A percentile compares a stretch with the other conserved stretches of the same genome.
Conservation (phyloP, 2,888 invertebrate species). For the Morpho achilles region DNA sequence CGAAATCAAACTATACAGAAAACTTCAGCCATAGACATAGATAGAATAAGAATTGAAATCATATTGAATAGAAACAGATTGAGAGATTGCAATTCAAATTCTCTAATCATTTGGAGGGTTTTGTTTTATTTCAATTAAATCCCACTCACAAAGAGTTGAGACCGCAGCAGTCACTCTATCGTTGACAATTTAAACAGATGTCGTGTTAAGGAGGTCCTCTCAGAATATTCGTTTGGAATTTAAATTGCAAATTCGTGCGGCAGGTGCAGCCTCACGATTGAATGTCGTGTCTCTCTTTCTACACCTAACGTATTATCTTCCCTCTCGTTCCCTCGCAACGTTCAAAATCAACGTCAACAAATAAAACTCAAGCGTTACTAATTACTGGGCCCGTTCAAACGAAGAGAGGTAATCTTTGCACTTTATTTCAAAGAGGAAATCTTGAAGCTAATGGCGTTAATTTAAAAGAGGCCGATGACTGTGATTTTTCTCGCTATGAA, state of each 20-base stretch:
- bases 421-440: slow-evolving; percentile 73
- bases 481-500: slow-evolving; percentile 66
- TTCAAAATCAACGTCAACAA: slow-evolving; percentile 76
- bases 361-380: slow-evolving; percentile 79
- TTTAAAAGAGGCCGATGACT: slow-evolving; percentile 76
- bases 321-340: slow-evolving; percentile 47
- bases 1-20: too few species aligned
- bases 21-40: too few species aligned
- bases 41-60: not conserved
- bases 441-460: slow-evolving; percentile 77
- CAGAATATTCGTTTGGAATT: slow-evolving; percentile 74
- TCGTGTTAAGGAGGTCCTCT: slow-evolving; percentile 79
- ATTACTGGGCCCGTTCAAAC: slow-evolving; percentile 71
- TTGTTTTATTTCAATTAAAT: slow-evolving; percentile 76
- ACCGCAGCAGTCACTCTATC: slow-evolving; percentile 71
- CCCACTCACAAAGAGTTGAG: slow-evolving; percentile 67
- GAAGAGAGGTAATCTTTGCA: slow-evolving; percentile 76
- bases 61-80: slow-evolving; percentile 18
- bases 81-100: slow-evolving; percentile 24
- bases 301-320: slow-evolving; percentile 41
- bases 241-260: slow-evolving; percentile 78
- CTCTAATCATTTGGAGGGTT: slow-evolving; percentile 43
- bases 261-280: slow-evolving; percentile 72
- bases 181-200: slow-evolving; percentile 78
- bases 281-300: slow-evolving; percentile 52